Conservation (phyloP, 2,113 vertebrate species). For the Poecile atricapillus region DNA sequence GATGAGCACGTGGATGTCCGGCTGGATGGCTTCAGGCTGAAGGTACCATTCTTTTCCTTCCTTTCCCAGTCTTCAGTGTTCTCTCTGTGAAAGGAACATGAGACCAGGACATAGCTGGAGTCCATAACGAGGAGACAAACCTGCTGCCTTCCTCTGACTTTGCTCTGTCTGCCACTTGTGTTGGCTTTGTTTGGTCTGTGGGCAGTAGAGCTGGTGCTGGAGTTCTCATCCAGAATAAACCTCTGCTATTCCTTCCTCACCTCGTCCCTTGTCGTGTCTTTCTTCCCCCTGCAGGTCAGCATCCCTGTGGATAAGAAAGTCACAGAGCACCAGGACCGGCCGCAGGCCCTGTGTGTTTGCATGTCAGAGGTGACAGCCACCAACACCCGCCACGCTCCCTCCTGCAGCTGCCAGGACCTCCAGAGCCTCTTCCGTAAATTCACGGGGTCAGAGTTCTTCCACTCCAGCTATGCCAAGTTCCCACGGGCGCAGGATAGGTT, state of each 20-base stretch:
- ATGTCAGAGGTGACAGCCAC: constrained; percentile 76
- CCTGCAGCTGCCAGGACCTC: constrained; percentile 73
- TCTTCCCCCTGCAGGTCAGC: constrained; percentile 71
- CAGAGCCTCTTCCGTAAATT: constrained; percentile 79
- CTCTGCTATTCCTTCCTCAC: neutral
- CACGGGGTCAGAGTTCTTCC: constrained; percentile 80
- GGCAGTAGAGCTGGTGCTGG: neutral
- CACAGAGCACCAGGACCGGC: constrained; percentile 83
- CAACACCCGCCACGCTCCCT: constrained; percentile 87
- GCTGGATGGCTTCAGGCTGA: constrained; percentile 84
- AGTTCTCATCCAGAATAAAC: neutral
- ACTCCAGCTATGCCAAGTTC: constrained; percentile 70
- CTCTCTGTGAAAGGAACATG: neutral
- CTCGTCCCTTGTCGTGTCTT: neutral
- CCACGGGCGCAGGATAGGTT: constrained; percentile 80
- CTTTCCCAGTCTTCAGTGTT: neutral
- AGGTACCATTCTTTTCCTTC: constrained; percentile 69
- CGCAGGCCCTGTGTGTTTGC: constrained; percentile 78
- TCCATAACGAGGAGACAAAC: neutral
- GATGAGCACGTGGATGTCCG: constrained; percentile 90
- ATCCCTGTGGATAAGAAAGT: constrained; percentile 90
- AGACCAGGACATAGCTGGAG: neutral
- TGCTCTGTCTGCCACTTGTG: neutral
- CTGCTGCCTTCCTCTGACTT: neutral
- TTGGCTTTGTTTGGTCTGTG: neutral